Evolutionary conservation across 2,888 invertebrate genomes (phyloP).

Genomic region (Morpho achilles): DNA sequence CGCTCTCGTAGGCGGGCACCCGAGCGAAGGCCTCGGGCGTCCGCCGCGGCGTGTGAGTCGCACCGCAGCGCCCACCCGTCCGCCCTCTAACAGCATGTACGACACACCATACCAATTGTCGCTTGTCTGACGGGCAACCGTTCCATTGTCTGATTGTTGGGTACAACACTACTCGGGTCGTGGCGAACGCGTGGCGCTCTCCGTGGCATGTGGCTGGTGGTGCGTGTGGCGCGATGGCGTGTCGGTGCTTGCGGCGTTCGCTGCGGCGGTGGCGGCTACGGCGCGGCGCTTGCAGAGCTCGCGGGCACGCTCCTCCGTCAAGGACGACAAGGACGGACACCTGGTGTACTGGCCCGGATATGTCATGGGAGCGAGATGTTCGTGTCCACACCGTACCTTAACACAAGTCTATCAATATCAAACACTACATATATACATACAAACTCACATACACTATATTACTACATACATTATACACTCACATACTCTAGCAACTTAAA

Average conservation of each 20-base stretch:
- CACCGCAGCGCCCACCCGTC: constrained; percentile 59
- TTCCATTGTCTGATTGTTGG: constrained; percentile 81
- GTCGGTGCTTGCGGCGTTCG: constrained; percentile 41
- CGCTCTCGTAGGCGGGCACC: constrained; percentile 28
- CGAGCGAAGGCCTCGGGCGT: constrained; percentile 39
- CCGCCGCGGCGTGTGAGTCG: constrained; percentile 43
- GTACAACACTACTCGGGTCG: constrained; percentile 80
- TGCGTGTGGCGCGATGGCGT: constrained; percentile 35
- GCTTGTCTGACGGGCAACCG: constrained; percentile 81
- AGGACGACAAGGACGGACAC: constrained; percentile 99
- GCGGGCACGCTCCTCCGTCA: constrained; percentile 92
- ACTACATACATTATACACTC: constrained; percentile 30
- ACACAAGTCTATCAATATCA: constrained; percentile 39
- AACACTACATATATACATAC: constrained; percentile 27
- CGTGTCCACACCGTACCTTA: constrained; percentile 87
- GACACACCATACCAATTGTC: constrained; percentile 76
- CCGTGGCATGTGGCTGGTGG: constrained; percentile 55
- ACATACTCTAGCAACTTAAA: constrained; percentile 26
- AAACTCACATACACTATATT: constrained; percentile 21
- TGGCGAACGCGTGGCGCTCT: constrained; percentile 76
- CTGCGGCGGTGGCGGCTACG: constrained; percentile 34
- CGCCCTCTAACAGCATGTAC: constrained; percentile 77
- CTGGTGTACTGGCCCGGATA: constrained; percentile 99
- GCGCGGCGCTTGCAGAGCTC: constrained; percentile 82
- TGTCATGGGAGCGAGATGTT: constrained; percentile 99